A percentile compares a stretch with the other conserved stretches of the same genome.
phyloP scores from a whole-genome alignment of 2,113 vertebrate species.

The Gadus macrocephalus region DNA sequence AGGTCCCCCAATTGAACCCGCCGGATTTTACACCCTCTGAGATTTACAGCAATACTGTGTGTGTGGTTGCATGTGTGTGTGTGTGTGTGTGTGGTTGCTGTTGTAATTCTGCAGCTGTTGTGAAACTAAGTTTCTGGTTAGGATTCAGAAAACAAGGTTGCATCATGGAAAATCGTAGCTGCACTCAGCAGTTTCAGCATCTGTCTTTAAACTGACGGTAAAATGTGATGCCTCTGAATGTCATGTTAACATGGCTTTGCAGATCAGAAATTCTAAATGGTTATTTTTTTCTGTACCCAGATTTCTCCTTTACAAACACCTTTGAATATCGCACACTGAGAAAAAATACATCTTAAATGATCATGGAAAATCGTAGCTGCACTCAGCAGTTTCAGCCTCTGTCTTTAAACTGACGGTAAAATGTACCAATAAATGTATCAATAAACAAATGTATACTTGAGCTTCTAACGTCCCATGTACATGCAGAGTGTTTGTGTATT shows the following conservation, averaged over 20 bases:
- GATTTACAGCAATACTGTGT: background rate
- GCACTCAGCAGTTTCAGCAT: background rate
- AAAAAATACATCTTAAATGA: too few relatives aligned
- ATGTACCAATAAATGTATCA: too few relatives aligned
- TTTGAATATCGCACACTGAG: too few relatives aligned
- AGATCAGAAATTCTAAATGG: too few relatives aligned
- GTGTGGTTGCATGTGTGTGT: background rate
- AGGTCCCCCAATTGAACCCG: background rate
- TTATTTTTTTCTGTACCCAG: too few relatives aligned
- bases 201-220: background rate
- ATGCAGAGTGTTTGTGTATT: too few relatives aligned
- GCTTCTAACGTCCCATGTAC: too few relatives aligned
- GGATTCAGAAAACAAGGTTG: background rate
- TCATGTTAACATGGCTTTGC: too few relatives aligned
- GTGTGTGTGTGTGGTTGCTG: background rate
- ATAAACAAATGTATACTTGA: too few relatives aligned
- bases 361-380: background rate
- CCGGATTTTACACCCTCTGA: background rate
- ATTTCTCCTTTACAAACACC: too few relatives aligned
- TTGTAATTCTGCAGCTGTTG: slow-evolving; percentile 1
- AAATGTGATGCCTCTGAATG: too few relatives aligned
- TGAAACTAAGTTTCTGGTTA: background rate
- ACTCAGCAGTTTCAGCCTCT: background rate
- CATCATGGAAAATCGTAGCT: background rate
- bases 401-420: background rate